Percentiles rank a stretch among this genome's conserved stretches.
Conservation (phyloP, 2,888 invertebrate genomes). For the Synergus umbraculus region DNA sequence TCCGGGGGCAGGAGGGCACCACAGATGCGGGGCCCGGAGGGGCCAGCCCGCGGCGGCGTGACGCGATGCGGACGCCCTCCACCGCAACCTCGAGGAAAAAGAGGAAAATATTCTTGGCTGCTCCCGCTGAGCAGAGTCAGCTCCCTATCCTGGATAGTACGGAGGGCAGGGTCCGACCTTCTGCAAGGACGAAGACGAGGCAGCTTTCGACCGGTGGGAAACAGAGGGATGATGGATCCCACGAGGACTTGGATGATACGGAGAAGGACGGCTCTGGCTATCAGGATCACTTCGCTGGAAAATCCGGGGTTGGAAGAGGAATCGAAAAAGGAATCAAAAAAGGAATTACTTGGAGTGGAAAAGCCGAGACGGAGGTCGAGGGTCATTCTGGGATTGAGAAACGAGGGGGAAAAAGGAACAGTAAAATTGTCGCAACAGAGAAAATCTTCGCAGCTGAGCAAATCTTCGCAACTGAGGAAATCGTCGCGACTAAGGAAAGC, state of each 20-base stretch:
- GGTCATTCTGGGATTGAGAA: constrained; percentile 10
- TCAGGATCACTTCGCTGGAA: not conserved
- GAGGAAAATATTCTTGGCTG: constrained; percentile 58
- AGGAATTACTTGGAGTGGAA: constrained; percentile 9
- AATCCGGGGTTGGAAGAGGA: not conserved
- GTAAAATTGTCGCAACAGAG: not conserved
- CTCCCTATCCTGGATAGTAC: constrained; percentile 41
- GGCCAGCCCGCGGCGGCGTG: constrained; percentile 75
- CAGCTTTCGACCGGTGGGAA: constrained; percentile 1
- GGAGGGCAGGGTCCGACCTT: constrained; percentile 6
- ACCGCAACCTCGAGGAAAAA: constrained; percentile 65
- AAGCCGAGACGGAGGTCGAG: constrained; percentile 14
- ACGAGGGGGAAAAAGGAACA: constrained; percentile 9
- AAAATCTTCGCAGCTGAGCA: not conserved
- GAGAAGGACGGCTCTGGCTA: not conserved
- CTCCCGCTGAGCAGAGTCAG: constrained; percentile 45
- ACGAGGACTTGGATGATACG: constrained; percentile 1
- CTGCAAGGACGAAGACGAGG: constrained; percentile 9
- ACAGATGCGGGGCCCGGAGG: constrained; percentile 75
- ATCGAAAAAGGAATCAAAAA: not conserved
- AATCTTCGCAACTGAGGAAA: not conserved
- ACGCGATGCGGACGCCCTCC: constrained; percentile 76
- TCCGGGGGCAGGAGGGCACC: constrained; percentile 64
- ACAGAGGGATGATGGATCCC: constrained; percentile 18
- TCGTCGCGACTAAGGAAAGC: not conserved